Base-by-base conservation (phyloP, 2,888 invertebrate species). In the Cabera pusaria region DNA sequence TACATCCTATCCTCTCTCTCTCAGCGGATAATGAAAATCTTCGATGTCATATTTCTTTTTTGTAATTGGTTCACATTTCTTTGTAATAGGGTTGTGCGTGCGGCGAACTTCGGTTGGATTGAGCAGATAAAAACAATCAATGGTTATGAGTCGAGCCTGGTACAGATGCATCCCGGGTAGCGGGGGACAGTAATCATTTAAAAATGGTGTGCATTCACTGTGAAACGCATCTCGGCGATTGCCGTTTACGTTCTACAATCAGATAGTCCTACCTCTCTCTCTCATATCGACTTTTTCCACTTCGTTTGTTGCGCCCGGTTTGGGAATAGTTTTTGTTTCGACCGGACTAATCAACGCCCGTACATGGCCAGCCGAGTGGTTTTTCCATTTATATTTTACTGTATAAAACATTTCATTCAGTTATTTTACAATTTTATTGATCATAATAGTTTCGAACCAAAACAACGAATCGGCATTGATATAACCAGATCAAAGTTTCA, bases 281-380 rank as follows among this genome's bases (percentile, higher is more conserved):
- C 69, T 70, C 76, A 79, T 86, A 86, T 85, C 78, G 85, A 82
- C 81, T 84, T 84, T 86, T 86, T 87, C 84, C 84, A 72, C 83
- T 79, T 83, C 83, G 81, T 77, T 85, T 80, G 74, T 74, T 79
- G 72, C 78, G 57, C 64, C 61, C 72, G 66, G 76, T 84, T 82
- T 69, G 78, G 77, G 78, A 81, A 85, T 86, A 85, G 84, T 85
- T 86, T 86, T 81, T 83, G 78, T 83, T 82, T 73, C 77, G 65
- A 64, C 69, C 70, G 71, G 68, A 80, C 84, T 87, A 87, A 87
- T 86, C 85, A 86, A 85, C 81, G 80, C 74, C 67, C 60, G 74
- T 70, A 76, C 74, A 76, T 72, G 66, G 66, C 68, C 59, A 64
- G 56, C 60, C 63, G 64, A 66, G 66, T 66, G 64, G 48, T 52